These are phyloP conservation scores for Chymomyza amoena DNA, from an alignment of 2,888 invertebrate species.

Conservation along the genomic window DNA sequence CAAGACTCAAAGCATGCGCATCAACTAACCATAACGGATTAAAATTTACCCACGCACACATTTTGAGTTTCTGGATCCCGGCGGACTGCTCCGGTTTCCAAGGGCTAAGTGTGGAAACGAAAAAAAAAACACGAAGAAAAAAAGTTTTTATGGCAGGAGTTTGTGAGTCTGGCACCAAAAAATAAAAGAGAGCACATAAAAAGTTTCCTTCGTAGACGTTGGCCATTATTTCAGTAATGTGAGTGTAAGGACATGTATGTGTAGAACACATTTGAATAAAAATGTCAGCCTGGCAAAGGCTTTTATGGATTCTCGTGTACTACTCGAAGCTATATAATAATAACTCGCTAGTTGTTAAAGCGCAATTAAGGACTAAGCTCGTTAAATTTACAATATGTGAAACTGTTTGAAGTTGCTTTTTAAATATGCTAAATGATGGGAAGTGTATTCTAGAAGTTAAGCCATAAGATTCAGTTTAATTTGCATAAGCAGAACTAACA, in stretches of 20 bases:
- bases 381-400: not conserved
- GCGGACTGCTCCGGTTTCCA: not conserved
- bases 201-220: slow-evolving; percentile 57
- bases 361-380: not conserved
- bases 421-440: not conserved
- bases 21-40: slow-evolving; percentile 39
- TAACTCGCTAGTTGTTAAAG: not conserved
- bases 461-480: too few relatives aligned
- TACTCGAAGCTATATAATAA: not conserved
- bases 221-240: slow-evolving; percentile 48
- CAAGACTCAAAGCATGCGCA: slow-evolving; percentile 11
- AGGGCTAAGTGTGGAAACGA: not conserved
- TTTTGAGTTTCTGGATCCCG: not conserved
- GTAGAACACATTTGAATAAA: slow-evolving; percentile 46
- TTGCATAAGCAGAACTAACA: too few relatives aligned
- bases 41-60: slow-evolving; percentile 40
- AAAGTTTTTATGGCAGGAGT: not conserved
- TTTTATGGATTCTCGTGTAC: slow-evolving; percentile 1
- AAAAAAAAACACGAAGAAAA: not conserved
- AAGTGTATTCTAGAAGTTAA: too few relatives aligned
- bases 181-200: slow-evolving; percentile 40
- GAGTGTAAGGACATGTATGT: slow-evolving; percentile 24
- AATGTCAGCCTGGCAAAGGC: slow-evolving; percentile 29
- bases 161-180: not conserved
- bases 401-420: not conserved